Evolutionary conservation across 2,797 vertebrate genomes (phyloP).

Genomic region (Sebastes steindachneri): DNA sequence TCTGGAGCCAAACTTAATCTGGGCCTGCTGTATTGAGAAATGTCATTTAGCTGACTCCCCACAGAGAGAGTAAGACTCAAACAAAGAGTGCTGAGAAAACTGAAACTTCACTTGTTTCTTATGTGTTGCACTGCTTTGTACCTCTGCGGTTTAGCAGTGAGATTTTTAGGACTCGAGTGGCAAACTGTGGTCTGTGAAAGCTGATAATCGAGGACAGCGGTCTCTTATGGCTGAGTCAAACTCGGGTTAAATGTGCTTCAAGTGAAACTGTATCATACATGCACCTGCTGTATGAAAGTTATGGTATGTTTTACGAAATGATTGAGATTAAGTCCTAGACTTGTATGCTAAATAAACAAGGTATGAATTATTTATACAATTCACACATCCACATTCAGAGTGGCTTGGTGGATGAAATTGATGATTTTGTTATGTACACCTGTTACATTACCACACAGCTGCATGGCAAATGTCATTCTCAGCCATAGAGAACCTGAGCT

Average conservation of each 20-base stretch:
- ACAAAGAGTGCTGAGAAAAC: background rate
- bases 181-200: background rate
- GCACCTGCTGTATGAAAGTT: background rate
- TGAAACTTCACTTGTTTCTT: background rate
- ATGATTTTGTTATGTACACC: background rate
- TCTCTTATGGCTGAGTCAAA: background rate
- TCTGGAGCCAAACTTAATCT: background rate
- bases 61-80: background rate
- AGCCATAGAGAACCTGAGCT: background rate
- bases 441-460: background rate
- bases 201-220: background rate
- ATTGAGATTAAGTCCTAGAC: background rate
- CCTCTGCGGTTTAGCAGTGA: background rate
- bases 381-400: background rate
- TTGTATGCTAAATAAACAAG: background rate
- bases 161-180: background rate
- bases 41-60: background rate
- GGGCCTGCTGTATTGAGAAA: background rate
- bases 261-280: background rate
- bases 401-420: background rate
- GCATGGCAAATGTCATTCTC: background rate
- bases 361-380: background rate
- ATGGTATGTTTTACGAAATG: background rate
- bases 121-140: background rate
- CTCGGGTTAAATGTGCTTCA: background rate